phyloP scores from a whole-genome alignment of 2,888 invertebrate species.

The Amblyjoppa fuscipennis region DNA sequence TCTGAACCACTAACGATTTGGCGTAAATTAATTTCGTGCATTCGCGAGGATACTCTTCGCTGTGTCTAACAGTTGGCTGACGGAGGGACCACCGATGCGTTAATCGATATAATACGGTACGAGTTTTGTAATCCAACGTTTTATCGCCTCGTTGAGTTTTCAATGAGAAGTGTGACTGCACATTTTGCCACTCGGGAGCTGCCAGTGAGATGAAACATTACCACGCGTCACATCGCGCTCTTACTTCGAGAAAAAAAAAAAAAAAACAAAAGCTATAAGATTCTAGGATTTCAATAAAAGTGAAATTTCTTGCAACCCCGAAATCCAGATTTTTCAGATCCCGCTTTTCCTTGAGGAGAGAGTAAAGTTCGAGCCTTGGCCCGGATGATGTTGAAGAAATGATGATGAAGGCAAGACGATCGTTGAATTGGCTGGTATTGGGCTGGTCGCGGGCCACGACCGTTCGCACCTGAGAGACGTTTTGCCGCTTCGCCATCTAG shows the following conservation, averaged over 20 bases:
- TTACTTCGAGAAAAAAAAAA: background rate
- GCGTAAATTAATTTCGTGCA: conserved; percentile 49
- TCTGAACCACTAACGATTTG: conserved; percentile 34
- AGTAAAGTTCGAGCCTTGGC: too few relatives aligned
- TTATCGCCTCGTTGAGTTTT: background rate
- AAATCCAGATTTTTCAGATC: too few relatives aligned
- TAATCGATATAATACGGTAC: background rate
- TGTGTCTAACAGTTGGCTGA: background rate
- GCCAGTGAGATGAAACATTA: background rate
- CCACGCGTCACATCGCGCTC: background rate
- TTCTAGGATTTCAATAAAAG: background rate
- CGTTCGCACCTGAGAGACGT: too few relatives aligned
- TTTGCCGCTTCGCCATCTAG: too few relatives aligned
- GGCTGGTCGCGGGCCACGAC: too few relatives aligned
- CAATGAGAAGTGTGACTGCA: background rate
- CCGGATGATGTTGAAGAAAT: too few relatives aligned
- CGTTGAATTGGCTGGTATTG: too few relatives aligned
- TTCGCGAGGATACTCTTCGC: background rate
- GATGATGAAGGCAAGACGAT: too few relatives aligned
- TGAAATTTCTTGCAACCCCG: background rate
- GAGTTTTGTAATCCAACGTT: background rate
- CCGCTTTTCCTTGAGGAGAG: too few relatives aligned
- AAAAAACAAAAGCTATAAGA: background rate
- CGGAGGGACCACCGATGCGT: background rate
- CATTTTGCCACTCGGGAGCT: background rate